Base-by-base conservation (phyloP, 1,140 invertebrate species). In the Camponotus pennsylvanicus region DNA sequence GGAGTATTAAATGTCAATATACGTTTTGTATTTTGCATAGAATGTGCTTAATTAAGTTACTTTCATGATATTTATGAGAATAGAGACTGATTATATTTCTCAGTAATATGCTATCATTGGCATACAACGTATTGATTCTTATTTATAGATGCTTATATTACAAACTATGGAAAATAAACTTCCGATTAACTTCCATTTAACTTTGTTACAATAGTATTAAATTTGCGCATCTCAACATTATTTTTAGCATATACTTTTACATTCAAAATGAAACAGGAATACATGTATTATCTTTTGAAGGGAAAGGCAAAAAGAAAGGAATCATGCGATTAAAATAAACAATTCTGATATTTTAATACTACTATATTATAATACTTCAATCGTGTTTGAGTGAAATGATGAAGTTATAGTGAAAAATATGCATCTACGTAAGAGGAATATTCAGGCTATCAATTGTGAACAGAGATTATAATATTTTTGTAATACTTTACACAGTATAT, bases 391-490 rank as follows among this genome's bases (percentile, higher is more conserved):
- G 18, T 32, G 27, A 27, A 76, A 18, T 61, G 37, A 59, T 45
- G 18, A n/a, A 15, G 18, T 42, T 61, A 11, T 3, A 42, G 15
- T 64, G 3, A 52, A 42, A 37, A 78, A 32, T 64, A 37, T 8
- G n/a, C 11, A 57, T 37, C 21, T 61, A 6, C 21, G 13, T 1
- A n/a, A 64, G 18, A 78, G 11, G 11, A 42, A 15, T 1, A 21
- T 27, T 63, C 21, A 8, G 37, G 21, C 49, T 75, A 37, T 73
- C 49, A 18, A 13, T 37, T n/a, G 49, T 52, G 11, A 32, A n/a
- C n/a, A 57, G 45, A 40, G 64, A 27, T 80, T 18, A 27, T 27
- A 42, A 18, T 45, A 79, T 82, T 59, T 71, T 71, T 63, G 32
- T 32, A 42, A 15, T 18, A 71, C 42, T 61, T 42, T 59, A 52